Evolutionary conservation across 2,113 vertebrate species (phyloP).

Genomic region (Dipodomys ordii): DNA sequence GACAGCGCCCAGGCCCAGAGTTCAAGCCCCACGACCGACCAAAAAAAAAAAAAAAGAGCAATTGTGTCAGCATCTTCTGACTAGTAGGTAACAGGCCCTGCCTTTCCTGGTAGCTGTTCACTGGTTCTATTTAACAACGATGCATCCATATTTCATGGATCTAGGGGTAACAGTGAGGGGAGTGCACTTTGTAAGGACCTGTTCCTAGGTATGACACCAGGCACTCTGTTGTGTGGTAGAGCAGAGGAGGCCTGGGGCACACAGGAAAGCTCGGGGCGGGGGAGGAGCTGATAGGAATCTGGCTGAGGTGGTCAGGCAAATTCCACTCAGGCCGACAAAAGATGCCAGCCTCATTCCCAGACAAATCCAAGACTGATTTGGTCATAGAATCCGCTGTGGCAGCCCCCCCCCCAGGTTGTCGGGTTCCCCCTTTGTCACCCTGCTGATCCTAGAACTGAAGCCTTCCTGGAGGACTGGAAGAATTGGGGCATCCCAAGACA

Average conservation of each 20-base stretch:
- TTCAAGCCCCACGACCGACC: too few species aligned
- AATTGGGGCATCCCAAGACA: too few species aligned
- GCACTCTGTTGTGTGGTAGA: accelerated
- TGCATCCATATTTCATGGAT: not conserved
- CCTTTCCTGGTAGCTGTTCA: not conserved
- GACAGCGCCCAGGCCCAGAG: too few species aligned
- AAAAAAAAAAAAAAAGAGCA: too few species aligned
- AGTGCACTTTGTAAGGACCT: too few species aligned
- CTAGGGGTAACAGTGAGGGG: accelerated
- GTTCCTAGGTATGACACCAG: not conserved
- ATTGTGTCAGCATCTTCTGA: not conserved
- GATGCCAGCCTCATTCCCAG: not conserved
- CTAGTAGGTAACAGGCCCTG: not conserved
- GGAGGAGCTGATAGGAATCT: not conserved
- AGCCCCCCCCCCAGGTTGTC: not conserved
- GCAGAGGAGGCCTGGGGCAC: not conserved
- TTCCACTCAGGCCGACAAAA: not conserved
- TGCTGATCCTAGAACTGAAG: not conserved
- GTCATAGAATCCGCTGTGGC: not conserved
- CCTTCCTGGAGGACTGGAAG: not conserved
- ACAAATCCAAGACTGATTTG: not conserved
- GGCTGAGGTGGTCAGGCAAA: not conserved
- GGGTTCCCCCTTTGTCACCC: not conserved
- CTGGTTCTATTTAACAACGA: not conserved
- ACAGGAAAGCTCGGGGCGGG: not conserved